Base-by-base conservation (phyloP, 2,888 invertebrate species). In the Sympetrum striolatum region DNA sequence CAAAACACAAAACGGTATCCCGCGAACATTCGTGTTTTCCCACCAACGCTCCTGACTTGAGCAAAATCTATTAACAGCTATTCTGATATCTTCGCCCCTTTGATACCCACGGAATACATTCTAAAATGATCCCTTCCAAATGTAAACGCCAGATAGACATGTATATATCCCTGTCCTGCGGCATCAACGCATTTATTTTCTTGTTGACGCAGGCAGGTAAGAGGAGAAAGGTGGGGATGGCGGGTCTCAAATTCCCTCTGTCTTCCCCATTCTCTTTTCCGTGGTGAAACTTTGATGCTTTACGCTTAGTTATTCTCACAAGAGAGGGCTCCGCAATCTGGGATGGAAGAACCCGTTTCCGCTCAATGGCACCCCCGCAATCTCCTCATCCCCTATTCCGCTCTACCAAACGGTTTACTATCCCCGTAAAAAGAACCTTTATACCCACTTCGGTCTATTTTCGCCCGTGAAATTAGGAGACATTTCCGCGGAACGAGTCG, bases 301-400 rank as follows among this genome's bases (percentile, higher is more conserved):
- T 48, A 25, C 48, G 44, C 81, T 81, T 25, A 48, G 39, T 81
- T 81, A 44, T 48, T 48, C 48, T 44, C 48, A 39, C 80, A 22
- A 44, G 8, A 44, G 80, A 37, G 22, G 39, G 80, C 0, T n/a
- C 39, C 37, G 44, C 81, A 81, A 48, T 48, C 81, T 44, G 48
- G 39, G 44, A 81, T 81, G 39, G 81, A 81, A 81, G 81, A 48
- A 44, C 44, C 39, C 44, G 81, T 81, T 81, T 81, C 81, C 81
- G 48, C 81, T 48, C 81, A 81, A 81, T 48, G 81, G 44, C 25
- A 39, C 15, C 48, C 25, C 44, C 4, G 22, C 18, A 18, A 14
- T 80, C 80, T 22, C 39, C 37, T 22, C 80, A 35, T 37, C 81
- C 81, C 44, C 37, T 35, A 81, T 39, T 39, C 37, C 15, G 60